Percentiles rank a stretch among this genome's conserved stretches.
These are phyloP conservation scores for Stratiomys singularior DNA, from an alignment of 2,888 invertebrate species.

Conservation along the genomic window DNA sequence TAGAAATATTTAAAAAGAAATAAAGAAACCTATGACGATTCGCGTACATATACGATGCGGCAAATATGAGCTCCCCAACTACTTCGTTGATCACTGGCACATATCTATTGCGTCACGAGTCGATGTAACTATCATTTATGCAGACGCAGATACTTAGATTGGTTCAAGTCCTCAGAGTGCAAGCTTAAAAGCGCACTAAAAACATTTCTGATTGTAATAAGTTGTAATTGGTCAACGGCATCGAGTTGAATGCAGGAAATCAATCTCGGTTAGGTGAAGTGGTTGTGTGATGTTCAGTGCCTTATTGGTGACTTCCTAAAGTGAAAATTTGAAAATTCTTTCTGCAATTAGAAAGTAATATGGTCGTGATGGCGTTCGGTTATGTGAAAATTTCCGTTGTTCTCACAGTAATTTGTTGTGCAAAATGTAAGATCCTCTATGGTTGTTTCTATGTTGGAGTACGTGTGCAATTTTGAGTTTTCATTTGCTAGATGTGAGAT, in stretches of 20 bases:
- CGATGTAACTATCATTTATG: slow-evolving; percentile 28
- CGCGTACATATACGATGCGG: neutral
- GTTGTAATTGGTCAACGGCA: slow-evolving; percentile 37
- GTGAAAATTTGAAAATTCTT: slow-evolving; percentile 32
- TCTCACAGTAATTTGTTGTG: neutral
- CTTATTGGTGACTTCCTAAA: neutral
- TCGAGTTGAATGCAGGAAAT: slow-evolving; percentile 39
- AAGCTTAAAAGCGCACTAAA: slow-evolving; percentile 4
- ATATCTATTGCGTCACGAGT: slow-evolving; percentile 23
- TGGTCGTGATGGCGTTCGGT: neutral
- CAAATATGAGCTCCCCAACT: neutral
- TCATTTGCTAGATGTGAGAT: slow-evolving; percentile 38
- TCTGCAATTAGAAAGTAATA: neutral
- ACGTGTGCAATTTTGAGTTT: no score
- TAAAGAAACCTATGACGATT: neutral
- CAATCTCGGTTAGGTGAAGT: neutral
- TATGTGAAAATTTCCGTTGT: neutral
- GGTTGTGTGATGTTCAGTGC: neutral
- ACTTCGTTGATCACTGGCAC: neutral
- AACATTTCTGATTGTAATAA: neutral
- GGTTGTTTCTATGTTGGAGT: neutral
- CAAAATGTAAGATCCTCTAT: slow-evolving; percentile 46
- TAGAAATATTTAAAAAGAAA: neutral
- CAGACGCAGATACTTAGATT: slow-evolving; percentile 16
- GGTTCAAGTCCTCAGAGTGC: neutral